phyloP scores from a whole-genome alignment of 2,797 vertebrate species.

The Anguilla megastoma region DNA sequence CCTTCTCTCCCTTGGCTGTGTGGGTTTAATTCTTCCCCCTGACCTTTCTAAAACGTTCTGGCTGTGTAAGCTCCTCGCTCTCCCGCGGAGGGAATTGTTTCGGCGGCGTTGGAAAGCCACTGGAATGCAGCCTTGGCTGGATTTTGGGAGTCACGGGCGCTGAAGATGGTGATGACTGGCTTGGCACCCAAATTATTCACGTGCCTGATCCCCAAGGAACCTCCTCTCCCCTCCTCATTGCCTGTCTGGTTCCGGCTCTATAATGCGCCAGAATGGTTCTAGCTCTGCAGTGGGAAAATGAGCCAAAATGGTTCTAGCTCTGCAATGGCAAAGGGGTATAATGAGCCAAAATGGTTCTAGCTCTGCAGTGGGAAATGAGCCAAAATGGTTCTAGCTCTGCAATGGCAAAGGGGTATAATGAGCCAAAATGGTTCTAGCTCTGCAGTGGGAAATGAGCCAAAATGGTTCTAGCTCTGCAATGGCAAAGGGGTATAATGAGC shows the following conservation, averaged over 20 bases:
- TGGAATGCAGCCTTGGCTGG: conserved; percentile 17
- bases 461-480: conserved; percentile 7
- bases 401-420: neutral
- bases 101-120: neutral
- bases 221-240: neutral
- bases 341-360: too few species aligned
- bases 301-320: too few species aligned
- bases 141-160: neutral
- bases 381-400: conserved; percentile 16
- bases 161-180: conserved; percentile 1
- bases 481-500: neutral
- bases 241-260: neutral
- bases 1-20: neutral
- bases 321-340: too few species aligned
- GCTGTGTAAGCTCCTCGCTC: conserved; percentile 15
- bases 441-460: too few species aligned
- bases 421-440: too few species aligned
- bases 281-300: too few species aligned
- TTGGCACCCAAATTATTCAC: neutral
- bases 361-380: too few species aligned
- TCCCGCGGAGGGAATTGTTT: conserved; percentile 22
- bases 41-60: conserved; percentile 27
- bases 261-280: too few species aligned
- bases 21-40: neutral
- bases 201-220: neutral